These are phyloP conservation scores for Petrolisthes manimaculis DNA, from an alignment of 2,888 invertebrate genomes.

Conservation along the genomic window DNA sequence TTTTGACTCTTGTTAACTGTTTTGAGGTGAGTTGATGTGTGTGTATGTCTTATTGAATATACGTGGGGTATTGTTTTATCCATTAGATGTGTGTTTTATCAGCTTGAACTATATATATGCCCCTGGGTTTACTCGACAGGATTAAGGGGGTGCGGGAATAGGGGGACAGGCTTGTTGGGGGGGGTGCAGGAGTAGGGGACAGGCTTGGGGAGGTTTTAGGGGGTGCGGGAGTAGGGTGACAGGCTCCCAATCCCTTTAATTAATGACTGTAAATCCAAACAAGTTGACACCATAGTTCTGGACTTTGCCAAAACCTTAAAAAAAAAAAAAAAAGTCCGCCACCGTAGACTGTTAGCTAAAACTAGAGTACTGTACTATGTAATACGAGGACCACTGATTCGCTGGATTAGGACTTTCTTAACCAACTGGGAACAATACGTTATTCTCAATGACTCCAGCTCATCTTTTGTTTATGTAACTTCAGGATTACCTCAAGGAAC, in stretches of 20 bases:
- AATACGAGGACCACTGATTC: neutral
- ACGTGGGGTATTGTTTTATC: too few species aligned
- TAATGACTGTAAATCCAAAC: neutral
- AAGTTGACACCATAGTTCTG: neutral
- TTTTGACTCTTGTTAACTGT: too few species aligned
- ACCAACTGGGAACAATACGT: neutral
- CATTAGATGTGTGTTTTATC: too few species aligned
- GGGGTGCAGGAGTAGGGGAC: too few species aligned
- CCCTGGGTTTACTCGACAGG: conserved; percentile 2
- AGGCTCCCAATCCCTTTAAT: neutral
- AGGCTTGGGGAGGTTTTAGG: too few species aligned
- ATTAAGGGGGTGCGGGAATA: too few species aligned
- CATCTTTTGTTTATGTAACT: neutral
- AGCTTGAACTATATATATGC: too few species aligned
- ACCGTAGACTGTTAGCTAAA: neutral
- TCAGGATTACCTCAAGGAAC: neutral
- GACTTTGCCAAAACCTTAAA: neutral
- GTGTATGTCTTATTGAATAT: too few species aligned
- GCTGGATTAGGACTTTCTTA: neutral
- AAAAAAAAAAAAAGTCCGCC: neutral
- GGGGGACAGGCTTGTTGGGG: too few species aligned
- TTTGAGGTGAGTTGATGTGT: too few species aligned
- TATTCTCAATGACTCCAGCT: neutral
- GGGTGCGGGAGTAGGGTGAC: neutral
- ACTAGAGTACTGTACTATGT: neutral